Percentiles rank a stretch among this genome's conserved stretches.
phyloP scores from a whole-genome alignment of 2,113 vertebrate genomes.

The Spheniscus mendiculus region DNA sequence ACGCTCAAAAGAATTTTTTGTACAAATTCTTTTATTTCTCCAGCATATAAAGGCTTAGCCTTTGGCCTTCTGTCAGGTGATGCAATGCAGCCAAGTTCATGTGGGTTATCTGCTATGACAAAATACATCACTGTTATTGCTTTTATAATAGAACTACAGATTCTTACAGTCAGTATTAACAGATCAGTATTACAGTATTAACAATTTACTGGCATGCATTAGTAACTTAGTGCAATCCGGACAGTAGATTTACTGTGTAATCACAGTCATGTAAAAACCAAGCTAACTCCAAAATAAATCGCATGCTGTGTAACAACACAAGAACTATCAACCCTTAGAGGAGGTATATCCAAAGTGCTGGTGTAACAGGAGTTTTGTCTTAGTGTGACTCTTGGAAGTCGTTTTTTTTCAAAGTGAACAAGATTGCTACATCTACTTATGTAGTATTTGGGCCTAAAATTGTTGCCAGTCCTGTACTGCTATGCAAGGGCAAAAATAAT shows the following conservation, averaged over 20 bases:
- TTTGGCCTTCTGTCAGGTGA: not conserved
- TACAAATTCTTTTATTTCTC: not conserved
- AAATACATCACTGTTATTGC: not conserved
- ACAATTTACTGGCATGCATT: not conserved
- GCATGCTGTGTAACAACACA: not conserved
- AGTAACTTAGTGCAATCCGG: not conserved
- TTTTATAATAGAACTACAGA: not conserved
- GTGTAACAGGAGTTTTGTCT: not conserved
- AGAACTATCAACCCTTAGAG: not conserved
- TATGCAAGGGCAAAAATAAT: not conserved
- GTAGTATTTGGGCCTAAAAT: not conserved
- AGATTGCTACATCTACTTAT: not conserved
- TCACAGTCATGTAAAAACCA: not conserved
- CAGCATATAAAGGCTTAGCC: not conserved
- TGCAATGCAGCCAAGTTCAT: not conserved
- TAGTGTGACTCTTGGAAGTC: not conserved
- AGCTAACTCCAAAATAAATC: not conserved
- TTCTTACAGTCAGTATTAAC: not conserved
- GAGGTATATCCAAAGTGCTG: not conserved
- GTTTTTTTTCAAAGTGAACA: not conserved
- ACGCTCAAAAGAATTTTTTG: not conserved
- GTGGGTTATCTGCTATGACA: not conserved
- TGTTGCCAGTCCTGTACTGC: not conserved
- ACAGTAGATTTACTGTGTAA: not conserved
- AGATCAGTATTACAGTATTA: not conserved